Evolutionary conservation across 2,888 invertebrate species (phyloP), one percentile per base, ranked within the genome.

Genomic region (Aphodius granarius): DNA sequence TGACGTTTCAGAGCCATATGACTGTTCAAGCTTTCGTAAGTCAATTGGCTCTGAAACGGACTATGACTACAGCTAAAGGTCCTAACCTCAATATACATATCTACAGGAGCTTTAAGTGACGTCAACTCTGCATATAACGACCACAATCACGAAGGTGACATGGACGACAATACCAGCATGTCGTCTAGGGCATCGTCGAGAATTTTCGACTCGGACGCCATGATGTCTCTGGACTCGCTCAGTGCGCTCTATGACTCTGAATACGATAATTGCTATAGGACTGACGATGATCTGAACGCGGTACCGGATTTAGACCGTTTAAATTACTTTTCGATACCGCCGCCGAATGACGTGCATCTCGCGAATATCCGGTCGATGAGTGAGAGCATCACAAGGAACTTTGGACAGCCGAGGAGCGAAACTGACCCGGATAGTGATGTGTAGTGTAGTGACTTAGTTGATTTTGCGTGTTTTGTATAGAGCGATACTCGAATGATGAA

Each of bases 171-270:
- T 84, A 95, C 95, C 79, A 92, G 92, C 80, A 92, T 95, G 79
- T 95, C 95, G 3, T 95, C 95, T 5, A 90, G 95, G 78, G 95
- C 95, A 62, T 95, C 95, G 19, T 95, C 95, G 15, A 91, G 95
- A 9, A 91, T 95, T 71, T 92, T 95, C 81, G 94, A 94, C 86
- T 93, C 93, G 0, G 94, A 94, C 83, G 93, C 93, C 73, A 90
- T 93, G 78, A 91, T 93, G 82, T 94, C 94, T 76, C 89, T 95
- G 71, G 95, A 95, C 86, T 94, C 94, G 16, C 89, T 95, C 79
- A 94, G 94, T 86, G 94, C 94, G 73, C 92, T 96, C 81, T 96
- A 96, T 86, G 95, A 95, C 84, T 91, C 91, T 4, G 92, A 93
- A 83, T 92, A 92, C 83, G 92, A 93, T 84, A 91, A 91, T 83